Conservation (phyloP, 2,797 vertebrate genomes). For the Galagoides demidoff region DNA sequence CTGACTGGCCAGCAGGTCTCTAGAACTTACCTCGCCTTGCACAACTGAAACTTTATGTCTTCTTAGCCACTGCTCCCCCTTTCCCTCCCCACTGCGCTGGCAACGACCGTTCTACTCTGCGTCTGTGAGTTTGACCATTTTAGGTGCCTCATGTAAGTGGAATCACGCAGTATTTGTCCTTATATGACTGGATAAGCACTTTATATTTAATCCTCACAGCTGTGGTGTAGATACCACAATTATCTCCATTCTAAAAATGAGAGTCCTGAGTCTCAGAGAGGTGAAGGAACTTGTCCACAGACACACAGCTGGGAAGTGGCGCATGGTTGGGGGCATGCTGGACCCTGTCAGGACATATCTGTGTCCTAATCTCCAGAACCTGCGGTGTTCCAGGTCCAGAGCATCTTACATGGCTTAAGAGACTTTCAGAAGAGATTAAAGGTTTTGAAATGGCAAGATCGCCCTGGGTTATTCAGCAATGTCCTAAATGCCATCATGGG, state of each 20-base stretch:
- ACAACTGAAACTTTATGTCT: neutral
- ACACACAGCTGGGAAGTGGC: neutral
- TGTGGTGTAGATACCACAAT: neutral
- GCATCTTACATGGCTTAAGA: neutral
- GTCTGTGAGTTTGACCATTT: neutral
- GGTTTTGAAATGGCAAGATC: too few species aligned
- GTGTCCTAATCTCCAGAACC: neutral
- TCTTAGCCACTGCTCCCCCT: rapidly evolving
- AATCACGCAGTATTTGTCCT: neutral
- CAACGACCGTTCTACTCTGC: neutral
- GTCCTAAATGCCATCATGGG: neutral
- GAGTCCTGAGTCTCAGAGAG: neutral
- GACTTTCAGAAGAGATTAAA: too few species aligned
- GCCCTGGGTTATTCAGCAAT: neutral
- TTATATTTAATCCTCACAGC: neutral
- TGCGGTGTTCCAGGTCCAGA: neutral
- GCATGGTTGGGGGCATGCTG: too few species aligned
- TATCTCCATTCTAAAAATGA: neutral
- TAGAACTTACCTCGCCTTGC: neutral
- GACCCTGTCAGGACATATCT: neutral
- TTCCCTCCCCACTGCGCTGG: rapidly evolving
- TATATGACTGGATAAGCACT: neutral
- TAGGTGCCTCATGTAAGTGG: neutral
- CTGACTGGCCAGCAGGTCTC: neutral
- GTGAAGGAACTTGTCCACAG: neutral